Percentiles rank a stretch among this genome's conserved stretches.
phyloP scores from a whole-genome alignment of 1,140 invertebrate species.

The Hydropsyche tenuis region DNA sequence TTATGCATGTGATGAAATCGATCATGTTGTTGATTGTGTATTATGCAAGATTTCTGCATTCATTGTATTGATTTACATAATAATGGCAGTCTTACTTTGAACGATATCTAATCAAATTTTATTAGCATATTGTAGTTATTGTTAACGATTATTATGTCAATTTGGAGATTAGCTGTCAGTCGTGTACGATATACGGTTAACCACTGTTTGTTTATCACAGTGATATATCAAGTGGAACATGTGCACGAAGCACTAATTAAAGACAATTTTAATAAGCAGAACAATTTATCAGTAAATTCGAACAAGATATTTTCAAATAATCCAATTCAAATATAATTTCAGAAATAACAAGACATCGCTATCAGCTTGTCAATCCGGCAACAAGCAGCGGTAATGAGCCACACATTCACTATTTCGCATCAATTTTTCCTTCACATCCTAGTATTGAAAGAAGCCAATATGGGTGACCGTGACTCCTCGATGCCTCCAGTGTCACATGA shows the following conservation, averaged over 20 bases:
- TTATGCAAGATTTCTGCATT: too few species aligned
- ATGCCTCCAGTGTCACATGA: conserved; percentile 26
- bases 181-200: conserved; percentile 7
- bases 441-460: neutral
- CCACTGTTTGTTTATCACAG: neutral
- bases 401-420: too few species aligned
- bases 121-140: neutral
- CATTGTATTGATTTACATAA: too few species aligned
- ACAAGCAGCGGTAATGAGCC: too few species aligned
- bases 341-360: too few species aligned
- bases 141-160: neutral
- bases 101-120: neutral
- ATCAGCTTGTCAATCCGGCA: too few species aligned
- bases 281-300: too few species aligned
- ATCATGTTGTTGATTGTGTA: too few species aligned
- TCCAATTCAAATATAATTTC: too few species aligned
- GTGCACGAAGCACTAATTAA: neutral
- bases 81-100: too few species aligned
- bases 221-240: neutral
- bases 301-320: too few species aligned
- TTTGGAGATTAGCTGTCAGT: neutral
- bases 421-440: neutral
- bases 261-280: neutral
- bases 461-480: conserved; percentile 13
- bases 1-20: too few species aligned